Conservation (phyloP, 2,888 invertebrate species). For the Cosmia trapezina region DNA sequence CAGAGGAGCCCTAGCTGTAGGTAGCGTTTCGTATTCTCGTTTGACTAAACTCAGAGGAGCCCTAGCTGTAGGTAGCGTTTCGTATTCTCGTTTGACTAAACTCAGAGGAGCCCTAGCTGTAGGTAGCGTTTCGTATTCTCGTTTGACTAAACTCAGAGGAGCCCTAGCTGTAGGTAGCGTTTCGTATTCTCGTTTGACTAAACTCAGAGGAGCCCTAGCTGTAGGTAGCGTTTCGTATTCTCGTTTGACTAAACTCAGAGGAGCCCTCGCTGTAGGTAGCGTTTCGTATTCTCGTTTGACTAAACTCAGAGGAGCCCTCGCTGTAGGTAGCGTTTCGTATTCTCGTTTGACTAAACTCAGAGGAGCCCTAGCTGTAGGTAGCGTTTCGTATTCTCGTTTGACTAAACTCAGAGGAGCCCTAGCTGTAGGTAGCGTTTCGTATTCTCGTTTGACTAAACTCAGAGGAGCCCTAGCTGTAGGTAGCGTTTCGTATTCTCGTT, state of each 20-base stretch:
- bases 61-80: conserved; percentile 30
- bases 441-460: conserved; percentile 26
- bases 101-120: conserved; percentile 20
- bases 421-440: conserved; percentile 30
- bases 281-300: conserved; percentile 31
- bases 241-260: conserved; percentile 19
- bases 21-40: conserved; percentile 29
- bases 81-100: conserved; percentile 24
- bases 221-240: conserved; percentile 28
- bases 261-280: conserved; percentile 22
- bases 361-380: conserved; percentile 23
- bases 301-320: conserved; percentile 12
- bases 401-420: conserved; percentile 16
- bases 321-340: conserved; percentile 29
- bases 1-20: conserved; percentile 16
- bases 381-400: conserved; percentile 27
- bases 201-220: conserved; percentile 17
- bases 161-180: conserved; percentile 21
- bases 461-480: conserved; percentile 18
- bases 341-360: conserved; percentile 22
- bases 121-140: conserved; percentile 27
- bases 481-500: conserved; percentile 28
- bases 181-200: conserved; percentile 31
- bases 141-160: conserved; percentile 18
- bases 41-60: conserved; percentile 16